Conservation (phyloP, 2,797 vertebrate species). For the Gymnothorax reevesii region DNA sequence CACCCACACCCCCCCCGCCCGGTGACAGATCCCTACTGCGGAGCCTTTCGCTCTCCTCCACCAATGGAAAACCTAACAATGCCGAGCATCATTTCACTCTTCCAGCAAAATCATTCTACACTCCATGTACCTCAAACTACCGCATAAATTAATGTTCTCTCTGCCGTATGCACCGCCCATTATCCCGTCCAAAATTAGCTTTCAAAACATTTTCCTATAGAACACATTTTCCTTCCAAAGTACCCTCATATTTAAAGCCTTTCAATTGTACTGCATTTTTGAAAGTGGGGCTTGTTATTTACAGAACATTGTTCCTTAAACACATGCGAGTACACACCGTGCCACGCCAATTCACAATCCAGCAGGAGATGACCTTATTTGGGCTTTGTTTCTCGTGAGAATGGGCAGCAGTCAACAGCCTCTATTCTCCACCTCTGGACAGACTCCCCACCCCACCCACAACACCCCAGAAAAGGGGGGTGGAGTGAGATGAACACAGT, state of each 20-base stretch:
- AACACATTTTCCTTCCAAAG: neutral
- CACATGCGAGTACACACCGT: neutral
- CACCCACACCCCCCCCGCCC: neutral
- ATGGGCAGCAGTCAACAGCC: neutral
- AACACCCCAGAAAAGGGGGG: neutral
- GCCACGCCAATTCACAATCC: neutral
- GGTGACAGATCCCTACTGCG: too few relatives aligned
- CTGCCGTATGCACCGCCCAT: neutral
- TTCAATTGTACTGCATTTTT: neutral
- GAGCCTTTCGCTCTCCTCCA: too few relatives aligned
- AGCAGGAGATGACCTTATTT: neutral
- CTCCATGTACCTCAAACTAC: too few relatives aligned
- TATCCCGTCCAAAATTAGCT: too few relatives aligned
- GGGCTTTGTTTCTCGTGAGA: neutral
- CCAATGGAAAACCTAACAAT: too few relatives aligned
- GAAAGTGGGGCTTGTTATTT: too few relatives aligned
- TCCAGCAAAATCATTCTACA: too few relatives aligned
- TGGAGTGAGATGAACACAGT: constrained; percentile 13
- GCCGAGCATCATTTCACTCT: too few relatives aligned
- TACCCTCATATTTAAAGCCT: neutral
- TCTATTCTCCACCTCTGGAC: neutral
- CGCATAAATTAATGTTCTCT: too few relatives aligned
- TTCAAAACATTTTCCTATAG: too few relatives aligned
- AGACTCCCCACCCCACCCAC: neutral
- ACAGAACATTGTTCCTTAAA: neutral